These are phyloP conservation scores for Rhabdophis nuchalis DNA, from an alignment of 2,797 vertebrate genomes.

Conservation along the genomic window DNA sequence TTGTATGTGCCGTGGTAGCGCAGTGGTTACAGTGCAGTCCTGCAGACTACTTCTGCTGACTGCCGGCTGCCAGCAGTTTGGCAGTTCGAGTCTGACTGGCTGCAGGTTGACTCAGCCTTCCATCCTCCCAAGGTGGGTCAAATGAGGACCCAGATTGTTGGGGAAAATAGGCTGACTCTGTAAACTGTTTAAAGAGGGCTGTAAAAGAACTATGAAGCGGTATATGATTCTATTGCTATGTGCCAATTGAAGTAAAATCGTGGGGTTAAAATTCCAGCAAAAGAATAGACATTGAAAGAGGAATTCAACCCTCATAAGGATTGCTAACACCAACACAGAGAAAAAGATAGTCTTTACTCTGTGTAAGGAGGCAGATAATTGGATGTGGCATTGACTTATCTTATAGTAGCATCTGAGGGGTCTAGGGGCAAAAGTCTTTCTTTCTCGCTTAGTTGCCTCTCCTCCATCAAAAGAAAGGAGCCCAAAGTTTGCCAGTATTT, in stretches of 20 bases:
- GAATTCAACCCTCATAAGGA: not conserved
- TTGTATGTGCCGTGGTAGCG: too few species aligned
- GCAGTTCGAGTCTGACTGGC: too few species aligned
- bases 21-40: too few species aligned
- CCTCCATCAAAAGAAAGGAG: too few species aligned
- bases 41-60: too few species aligned
- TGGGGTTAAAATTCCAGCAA: not conserved
- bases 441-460: not conserved
- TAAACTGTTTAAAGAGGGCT: too few species aligned
- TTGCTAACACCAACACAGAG: not conserved
- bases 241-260: not conserved
- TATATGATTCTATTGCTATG: not conserved
- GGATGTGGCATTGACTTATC: not conserved
- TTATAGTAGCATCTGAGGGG: not conserved
- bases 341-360: not conserved
- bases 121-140: too few species aligned
- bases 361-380: not conserved
- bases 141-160: too few species aligned
- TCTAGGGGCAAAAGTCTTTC: not conserved
- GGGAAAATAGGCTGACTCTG: too few species aligned
- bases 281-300: not conserved
- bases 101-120: too few species aligned
- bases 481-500: not conserved
- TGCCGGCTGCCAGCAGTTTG: too few species aligned
- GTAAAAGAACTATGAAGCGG: too few species aligned